Base-by-base conservation (phyloP, 2,797 vertebrate genomes). In the Chromobotia macracanthus region DNA sequence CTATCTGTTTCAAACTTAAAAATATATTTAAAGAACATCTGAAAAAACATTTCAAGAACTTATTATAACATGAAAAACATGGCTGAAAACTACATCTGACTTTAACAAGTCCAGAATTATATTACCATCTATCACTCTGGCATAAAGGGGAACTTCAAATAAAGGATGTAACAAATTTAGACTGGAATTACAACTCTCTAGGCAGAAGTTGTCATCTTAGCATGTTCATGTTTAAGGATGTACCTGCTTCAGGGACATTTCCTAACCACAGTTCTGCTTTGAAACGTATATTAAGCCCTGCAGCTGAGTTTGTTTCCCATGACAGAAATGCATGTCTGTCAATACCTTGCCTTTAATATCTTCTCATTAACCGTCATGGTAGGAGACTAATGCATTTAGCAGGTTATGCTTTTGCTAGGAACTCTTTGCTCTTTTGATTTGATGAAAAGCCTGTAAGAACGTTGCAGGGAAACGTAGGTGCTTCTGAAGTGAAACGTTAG, bases 351-450 rank as follows among this genome's bases (percentile, higher is more conserved):
- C 23, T 74, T 11, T 16, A 50, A 64, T 35, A 13, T 63, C 58
- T 64, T 65, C 12, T 65, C 46, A 28, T 28, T 28, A 28, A 28
- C 28, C 4, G 28, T 28, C 28, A 28, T 4, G 28, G 28, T 28
- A 28, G 28, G 46, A 76, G 16, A 35, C 25, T 18, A 63, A 78
- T 51, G 31, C 66, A 78, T 63, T 78, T 51, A 70, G 31, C n/a
- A 50, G 10, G 66, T 61, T 50, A 2, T 18, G 23, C 38, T 21
- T 67, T 56, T 44, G 12, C 75, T 61, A 51, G 25, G n/a, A 77
- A 31, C 18, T 69, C 25, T 28, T 1, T 2, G 28, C 28, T 28
- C 28, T 28, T 51, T 61, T 23, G n/a, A 9, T 23, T 61, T 61
- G 61, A 70, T 70, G 44, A 77, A 70, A 25, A 70, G 13, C 66